Evolutionary conservation across 2,113 vertebrate species (phyloP).

Genomic region (Riparia riparia): DNA sequence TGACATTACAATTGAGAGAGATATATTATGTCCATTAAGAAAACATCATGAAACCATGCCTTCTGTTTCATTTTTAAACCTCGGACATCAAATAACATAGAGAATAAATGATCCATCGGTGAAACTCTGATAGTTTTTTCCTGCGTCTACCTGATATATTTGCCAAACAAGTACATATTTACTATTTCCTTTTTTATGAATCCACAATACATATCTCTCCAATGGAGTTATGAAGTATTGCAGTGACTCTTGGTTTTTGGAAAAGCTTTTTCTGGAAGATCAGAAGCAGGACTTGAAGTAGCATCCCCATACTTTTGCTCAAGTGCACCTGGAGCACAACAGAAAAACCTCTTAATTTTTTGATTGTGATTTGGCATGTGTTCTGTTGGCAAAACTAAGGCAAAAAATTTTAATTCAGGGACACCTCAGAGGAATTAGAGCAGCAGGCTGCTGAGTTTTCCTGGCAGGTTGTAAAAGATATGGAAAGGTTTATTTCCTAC

Average conservation of each 20-base stretch:
- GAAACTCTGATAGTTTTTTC: not conserved
- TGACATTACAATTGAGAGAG: not conserved
- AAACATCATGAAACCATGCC: not conserved
- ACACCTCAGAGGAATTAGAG: not conserved
- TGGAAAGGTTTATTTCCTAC: not conserved
- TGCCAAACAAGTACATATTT: not conserved
- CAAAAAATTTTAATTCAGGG: not conserved
- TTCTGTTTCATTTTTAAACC: not conserved
- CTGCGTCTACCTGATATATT: not conserved
- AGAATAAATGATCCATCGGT: not conserved
- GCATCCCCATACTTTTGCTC: not conserved
- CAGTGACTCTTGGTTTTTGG: not conserved
- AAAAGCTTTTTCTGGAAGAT: not conserved
- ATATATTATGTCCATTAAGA: not conserved
- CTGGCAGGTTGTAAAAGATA: not conserved
- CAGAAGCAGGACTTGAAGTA: not conserved
- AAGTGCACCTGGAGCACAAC: not conserved
- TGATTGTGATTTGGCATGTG: not conserved
- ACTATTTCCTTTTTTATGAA: not conserved
- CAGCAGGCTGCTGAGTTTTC: not conserved
- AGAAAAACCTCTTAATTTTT: not conserved
- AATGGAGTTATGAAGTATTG: not conserved
- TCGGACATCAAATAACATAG: not conserved
- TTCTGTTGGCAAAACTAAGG: not conserved
- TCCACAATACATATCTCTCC: not conserved